Percentiles rank a stretch among this genome's conserved stretches.
Evolutionary conservation across 2,888 invertebrate species (phyloP).

Genomic region (Prenolepis imparis): DNA sequence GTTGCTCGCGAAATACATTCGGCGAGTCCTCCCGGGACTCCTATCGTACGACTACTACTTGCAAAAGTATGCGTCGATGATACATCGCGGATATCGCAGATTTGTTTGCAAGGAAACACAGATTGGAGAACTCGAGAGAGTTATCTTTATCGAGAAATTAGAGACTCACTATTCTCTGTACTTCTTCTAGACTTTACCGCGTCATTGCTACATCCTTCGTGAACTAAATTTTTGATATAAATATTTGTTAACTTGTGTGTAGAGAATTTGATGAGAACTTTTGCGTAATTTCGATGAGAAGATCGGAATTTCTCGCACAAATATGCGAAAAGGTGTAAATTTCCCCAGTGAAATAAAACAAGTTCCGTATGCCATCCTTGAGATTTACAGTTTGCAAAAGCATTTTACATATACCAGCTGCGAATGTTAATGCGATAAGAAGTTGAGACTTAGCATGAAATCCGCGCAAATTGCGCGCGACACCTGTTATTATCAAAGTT

Average conservation of each 20-base stretch:
- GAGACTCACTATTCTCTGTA: background rate
- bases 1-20: conserved; percentile 49
- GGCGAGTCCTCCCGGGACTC: conserved; percentile 1
- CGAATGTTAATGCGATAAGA: conserved; percentile 40
- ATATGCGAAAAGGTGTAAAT: background rate
- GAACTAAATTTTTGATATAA: background rate
- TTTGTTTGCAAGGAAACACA: background rate
- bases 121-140: background rate
- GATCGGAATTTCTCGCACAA: background rate
- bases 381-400: conserved; percentile 30
- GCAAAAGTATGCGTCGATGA: conserved; percentile 31
- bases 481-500: conserved; percentile 55
- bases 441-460: conserved; percentile 44
- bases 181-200: background rate
- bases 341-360: background rate
- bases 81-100: too few relatives aligned
- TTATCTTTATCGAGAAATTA: background rate
- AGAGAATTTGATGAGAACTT: background rate
- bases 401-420: conserved; percentile 22
- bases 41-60: conserved; percentile 3
- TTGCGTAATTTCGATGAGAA: background rate
- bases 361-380: background rate
- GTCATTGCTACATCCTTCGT: background rate
- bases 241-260: background rate
- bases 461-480: conserved; percentile 34